Evolutionary conservation across 1,140 invertebrate genomes (phyloP).

Genomic region (Hetaerina americana): DNA sequence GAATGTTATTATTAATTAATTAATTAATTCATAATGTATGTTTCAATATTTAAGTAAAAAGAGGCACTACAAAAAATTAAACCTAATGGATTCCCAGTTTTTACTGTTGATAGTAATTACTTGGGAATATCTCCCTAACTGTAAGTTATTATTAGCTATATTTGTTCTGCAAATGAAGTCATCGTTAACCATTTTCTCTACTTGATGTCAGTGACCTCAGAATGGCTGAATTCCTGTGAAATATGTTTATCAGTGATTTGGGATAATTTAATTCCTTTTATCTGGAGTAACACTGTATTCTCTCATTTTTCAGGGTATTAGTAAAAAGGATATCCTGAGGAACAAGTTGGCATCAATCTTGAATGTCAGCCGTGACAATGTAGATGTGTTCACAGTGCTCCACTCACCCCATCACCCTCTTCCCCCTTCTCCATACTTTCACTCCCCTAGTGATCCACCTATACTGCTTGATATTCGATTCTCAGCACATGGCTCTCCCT

Average conservation of each 20-base stretch:
- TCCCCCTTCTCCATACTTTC: slow-evolving; percentile 15
- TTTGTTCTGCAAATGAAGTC: too few species aligned
- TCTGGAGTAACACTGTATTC: slow-evolving; percentile 1
- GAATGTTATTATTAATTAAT: slow-evolving; percentile 4
- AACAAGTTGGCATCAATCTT: slow-evolving; percentile 54
- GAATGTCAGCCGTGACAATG: slow-evolving; percentile 63
- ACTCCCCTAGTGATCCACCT: background rate
- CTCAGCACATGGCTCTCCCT: slow-evolving; percentile 83
- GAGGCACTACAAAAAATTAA: too few species aligned
- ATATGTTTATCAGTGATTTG: too few species aligned
- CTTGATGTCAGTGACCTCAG: too few species aligned
- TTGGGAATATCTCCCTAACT: too few species aligned
- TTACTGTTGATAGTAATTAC: too few species aligned
- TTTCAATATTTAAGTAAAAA: background rate
- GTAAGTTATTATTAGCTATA: too few species aligned
- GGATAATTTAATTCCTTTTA: too few species aligned
- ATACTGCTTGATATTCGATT: slow-evolving; percentile 67
- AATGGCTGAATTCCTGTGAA: too few species aligned
- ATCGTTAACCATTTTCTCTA: too few species aligned
- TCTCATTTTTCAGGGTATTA: slow-evolving; percentile 34
- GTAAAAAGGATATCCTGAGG: slow-evolving; percentile 59
- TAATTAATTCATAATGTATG: background rate
- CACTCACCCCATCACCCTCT: slow-evolving; percentile 47
- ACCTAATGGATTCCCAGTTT: background rate
- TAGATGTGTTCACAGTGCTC: slow-evolving; percentile 85